A percentile compares a stretch with the other conserved stretches of the same genome.
phyloP scores from a whole-genome alignment of 1,140 invertebrate species.

The Latrodectus geometricus region DNA sequence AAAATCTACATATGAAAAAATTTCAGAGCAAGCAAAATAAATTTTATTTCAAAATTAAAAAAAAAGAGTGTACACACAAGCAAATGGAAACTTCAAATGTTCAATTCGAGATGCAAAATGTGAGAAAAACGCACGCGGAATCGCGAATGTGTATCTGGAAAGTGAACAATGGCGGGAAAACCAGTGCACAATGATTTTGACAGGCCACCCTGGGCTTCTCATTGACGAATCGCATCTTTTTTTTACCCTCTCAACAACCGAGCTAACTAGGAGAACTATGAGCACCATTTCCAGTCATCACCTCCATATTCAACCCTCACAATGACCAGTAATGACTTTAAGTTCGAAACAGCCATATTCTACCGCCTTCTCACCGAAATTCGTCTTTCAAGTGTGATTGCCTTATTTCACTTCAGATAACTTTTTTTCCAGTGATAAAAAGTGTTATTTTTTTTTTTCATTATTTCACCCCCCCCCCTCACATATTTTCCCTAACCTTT shows the following conservation, averaged over 20 bases:
- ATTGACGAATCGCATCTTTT: neutral
- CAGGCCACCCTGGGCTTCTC: neutral
- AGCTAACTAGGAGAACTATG: neutral
- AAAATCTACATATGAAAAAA: too few relatives aligned
- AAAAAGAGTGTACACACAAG: neutral
- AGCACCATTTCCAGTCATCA: neutral
- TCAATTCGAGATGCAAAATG: neutral
- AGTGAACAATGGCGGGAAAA: neutral
- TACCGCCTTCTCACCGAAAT: neutral
- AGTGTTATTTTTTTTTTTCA: neutral
- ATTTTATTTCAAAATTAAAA: too few relatives aligned
- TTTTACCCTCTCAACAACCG: neutral
- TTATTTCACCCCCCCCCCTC: neutral
- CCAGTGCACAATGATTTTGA: neutral
- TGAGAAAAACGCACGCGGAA: neutral
- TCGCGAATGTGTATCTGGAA: neutral
- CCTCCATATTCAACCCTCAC: neutral
- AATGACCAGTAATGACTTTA: neutral
- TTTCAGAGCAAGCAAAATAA: too few relatives aligned
- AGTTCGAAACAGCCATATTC: neutral
- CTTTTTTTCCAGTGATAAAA: neutral
- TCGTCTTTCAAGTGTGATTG: neutral
- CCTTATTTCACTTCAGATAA: neutral
- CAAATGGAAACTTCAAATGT: neutral
- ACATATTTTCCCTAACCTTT: neutral